Evolutionary conservation across 2,113 vertebrate genomes (phyloP), one percentile per base, ranked within the genome.

Genomic region (Candoia aspera): DNA sequence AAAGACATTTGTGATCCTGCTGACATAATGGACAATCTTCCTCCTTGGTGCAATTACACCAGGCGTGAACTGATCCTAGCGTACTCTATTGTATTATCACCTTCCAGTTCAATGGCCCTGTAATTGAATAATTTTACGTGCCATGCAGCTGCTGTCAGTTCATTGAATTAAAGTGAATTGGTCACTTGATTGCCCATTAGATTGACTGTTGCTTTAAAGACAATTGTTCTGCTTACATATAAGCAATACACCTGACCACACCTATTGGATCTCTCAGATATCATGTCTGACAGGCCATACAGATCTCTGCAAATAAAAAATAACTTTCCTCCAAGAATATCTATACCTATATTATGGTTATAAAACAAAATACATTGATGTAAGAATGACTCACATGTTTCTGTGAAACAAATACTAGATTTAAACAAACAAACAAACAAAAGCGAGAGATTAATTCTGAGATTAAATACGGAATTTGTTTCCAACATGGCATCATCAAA

Each of bases 371-470:
- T 57, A 4, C 37, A 46, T 86, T 87, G 0, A 79, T 83, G 0
- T 94, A 55, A 88, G 88, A 94, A 88, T 93, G 64, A 94, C 79
- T 93, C 68, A 1, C 24, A 6, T 68, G 55, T 62, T 94, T 94
- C 90, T 79, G 89, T 92, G n/a, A 79, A 94, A 92, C 2, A 57
- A 57, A 33, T 5, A 84, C 87, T 92, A 0, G 3, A 87, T 92
- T 86, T 90, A 53, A 84, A 79, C 4, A 73, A 59, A 58, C 68
- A 53, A 84, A 79, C 4, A 73, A 59, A 58, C 68, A 8, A 19
- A 37, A 85, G 90, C 8, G 3, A 92, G 46, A 83, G 5, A 79
- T 1, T 13, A 62, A 83, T 59, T 26, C 91, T 86, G 55, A 58
- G 88, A 59, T 57, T 89, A 64, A 93, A 60, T 89, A 55, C 90